Percentiles rank a stretch among this genome's conserved stretches.
These are phyloP conservation scores for Octopus bimaculoides DNA, from an alignment of 1,140 invertebrate genomes.

Conservation along the genomic window DNA sequence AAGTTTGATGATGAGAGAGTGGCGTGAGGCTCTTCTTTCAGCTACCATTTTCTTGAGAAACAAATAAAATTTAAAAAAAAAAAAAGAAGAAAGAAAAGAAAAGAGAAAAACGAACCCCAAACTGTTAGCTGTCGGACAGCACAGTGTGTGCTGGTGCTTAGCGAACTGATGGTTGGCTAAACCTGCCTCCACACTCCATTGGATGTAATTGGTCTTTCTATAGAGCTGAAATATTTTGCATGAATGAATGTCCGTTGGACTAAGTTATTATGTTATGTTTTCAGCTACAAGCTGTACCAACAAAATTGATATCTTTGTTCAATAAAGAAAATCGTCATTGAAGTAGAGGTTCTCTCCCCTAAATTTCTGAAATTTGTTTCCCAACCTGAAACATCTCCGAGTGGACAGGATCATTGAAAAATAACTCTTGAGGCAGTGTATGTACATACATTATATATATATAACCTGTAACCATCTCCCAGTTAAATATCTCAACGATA, in stretches of 20 bases:
- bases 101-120: no score
- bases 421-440: no score
- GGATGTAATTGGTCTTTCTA: conserved; percentile 12
- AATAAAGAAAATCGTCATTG: conserved; percentile 1
- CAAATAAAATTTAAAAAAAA: not conserved
- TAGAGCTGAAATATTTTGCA: conserved; percentile 8
- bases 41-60: not conserved
- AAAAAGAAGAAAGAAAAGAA: no score
- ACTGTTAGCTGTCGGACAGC: not conserved
- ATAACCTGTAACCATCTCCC: no score
- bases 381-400: no score
- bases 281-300: not conserved
- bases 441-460: no score
- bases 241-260: conserved; percentile 9
- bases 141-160: not conserved
- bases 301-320: not conserved
- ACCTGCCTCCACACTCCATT: conserved; percentile 1
- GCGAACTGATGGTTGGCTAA: not conserved
- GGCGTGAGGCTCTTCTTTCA: not conserved
- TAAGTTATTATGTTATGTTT: conserved; percentile 12
- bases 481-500: no score
- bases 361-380: no score
- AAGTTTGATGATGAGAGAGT: no score
- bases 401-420: no score
- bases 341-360: no score